phyloP scores from a whole-genome alignment of 2,113 vertebrate species.

The Carassius carassius region DNA sequence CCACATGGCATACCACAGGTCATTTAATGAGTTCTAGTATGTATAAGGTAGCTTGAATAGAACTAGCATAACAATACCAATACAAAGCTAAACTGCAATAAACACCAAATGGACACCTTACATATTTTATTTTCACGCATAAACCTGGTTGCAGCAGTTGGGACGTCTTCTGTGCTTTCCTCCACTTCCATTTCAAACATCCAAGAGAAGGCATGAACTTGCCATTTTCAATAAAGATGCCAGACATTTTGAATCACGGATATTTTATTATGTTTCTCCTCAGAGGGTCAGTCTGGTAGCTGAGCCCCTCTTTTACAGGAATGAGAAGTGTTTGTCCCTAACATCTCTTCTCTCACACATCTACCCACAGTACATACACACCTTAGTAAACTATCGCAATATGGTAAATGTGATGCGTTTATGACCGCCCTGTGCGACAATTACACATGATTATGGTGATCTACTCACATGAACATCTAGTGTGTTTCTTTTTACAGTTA shows the following conservation, averaged over 20 bases:
- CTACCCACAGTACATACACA: constrained; percentile 56
- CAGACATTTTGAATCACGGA: constrained; percentile 19
- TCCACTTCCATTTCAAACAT: too few relatives aligned
- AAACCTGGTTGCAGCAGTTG: too few relatives aligned
- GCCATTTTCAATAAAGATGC: not conserved
- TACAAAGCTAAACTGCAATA: too few relatives aligned
- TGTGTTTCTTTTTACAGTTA: constrained; percentile 58
- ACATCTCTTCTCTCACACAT: constrained; percentile 59
- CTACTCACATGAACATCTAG: constrained; percentile 62
- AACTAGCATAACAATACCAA: too few relatives aligned
- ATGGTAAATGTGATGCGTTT: constrained; percentile 63
- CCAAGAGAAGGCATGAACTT: too few relatives aligned
- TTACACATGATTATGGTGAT: constrained; percentile 59
- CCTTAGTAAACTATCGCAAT: constrained; percentile 62
- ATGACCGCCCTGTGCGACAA: constrained; percentile 50
- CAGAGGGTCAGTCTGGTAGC: constrained; percentile 53
- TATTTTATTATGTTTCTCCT: constrained; percentile 65
- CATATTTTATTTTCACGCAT: too few relatives aligned
- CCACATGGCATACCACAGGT: too few relatives aligned
- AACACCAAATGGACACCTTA: too few relatives aligned
- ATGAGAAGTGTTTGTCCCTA: constrained; percentile 55
- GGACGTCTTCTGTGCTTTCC: too few relatives aligned
- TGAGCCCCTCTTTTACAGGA: constrained; percentile 50
- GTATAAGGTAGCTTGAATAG: too few relatives aligned
- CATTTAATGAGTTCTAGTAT: too few relatives aligned